A percentile compares a stretch with the other conserved stretches of the same genome.
phyloP scores from a whole-genome alignment of 2,888 invertebrate genomes.

The Drosophila birchii region DNA sequence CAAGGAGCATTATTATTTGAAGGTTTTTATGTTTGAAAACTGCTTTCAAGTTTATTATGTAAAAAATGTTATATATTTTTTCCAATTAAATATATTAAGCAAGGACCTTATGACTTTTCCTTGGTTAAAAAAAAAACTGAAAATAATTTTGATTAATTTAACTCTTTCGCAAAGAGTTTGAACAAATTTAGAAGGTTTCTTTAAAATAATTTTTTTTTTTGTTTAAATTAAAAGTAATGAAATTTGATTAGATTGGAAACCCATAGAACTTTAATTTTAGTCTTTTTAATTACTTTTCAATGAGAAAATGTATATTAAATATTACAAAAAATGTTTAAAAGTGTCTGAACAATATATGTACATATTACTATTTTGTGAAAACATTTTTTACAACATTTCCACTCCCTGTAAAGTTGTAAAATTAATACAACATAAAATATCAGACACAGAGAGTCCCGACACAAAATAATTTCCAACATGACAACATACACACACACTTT shows the following conservation, averaged over 20 bases:
- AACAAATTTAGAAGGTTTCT: no score
- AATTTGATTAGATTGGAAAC: neutral
- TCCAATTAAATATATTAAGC: no score
- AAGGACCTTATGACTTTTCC: no score
- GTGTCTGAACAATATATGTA: neutral
- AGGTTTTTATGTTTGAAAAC: neutral
- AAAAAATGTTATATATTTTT: no score
- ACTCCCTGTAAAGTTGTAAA: constrained; percentile 62
- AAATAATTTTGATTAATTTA: no score
- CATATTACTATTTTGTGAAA: neutral
- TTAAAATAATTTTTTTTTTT: no score
- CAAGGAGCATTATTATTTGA: neutral
- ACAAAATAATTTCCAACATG: constrained; percentile 43
- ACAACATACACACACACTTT: constrained; percentile 1
- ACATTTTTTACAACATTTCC: constrained; percentile 2
- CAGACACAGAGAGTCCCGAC: constrained; percentile 24
- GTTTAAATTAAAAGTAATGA: no score
- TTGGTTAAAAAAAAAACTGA: no score
- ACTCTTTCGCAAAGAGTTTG: no score
- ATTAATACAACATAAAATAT: constrained; percentile 72
- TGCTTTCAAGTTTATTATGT: no score
- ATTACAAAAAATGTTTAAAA: neutral
- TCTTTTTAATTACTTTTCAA: neutral
- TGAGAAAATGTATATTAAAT: neutral
- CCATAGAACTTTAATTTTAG: neutral